Conservation (phyloP, 2,113 vertebrate species). For the Merops nubicus region DNA sequence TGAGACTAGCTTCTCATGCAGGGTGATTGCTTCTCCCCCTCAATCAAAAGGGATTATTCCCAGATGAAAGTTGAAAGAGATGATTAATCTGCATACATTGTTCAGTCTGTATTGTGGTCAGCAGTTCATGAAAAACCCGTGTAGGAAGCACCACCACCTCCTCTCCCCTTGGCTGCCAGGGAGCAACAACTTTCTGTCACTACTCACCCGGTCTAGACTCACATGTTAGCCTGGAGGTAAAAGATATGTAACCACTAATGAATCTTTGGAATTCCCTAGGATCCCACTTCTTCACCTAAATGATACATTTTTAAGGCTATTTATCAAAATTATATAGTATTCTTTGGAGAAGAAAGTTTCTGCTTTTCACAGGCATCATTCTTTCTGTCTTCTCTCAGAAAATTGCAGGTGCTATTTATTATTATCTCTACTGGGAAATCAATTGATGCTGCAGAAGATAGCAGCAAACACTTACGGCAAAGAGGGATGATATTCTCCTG, state of each 20-base stretch:
- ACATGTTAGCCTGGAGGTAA: not conserved
- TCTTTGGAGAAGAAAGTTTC: not conserved
- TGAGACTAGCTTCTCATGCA: not conserved
- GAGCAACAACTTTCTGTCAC: not conserved
- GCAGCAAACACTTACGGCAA: not conserved
- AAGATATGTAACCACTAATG: not conserved
- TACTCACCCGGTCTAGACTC: not conserved
- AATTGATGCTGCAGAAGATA: not conserved
- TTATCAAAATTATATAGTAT: not conserved
- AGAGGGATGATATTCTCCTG: not conserved
- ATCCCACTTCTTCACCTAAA: not conserved
- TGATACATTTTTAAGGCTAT: not conserved
- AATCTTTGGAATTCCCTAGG: not conserved
- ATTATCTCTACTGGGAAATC: conserved; percentile 7
- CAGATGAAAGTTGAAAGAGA: not conserved
- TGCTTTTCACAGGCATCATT: not conserved
- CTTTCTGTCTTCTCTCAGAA: not conserved
- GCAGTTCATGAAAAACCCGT: not conserved
- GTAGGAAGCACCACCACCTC: not conserved
- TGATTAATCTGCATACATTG: not conserved
- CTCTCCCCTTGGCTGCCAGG: not conserved
- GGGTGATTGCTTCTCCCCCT: not conserved
- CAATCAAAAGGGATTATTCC: not conserved
- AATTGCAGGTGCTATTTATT: not conserved
- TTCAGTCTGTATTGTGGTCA: not conserved